Conservation (phyloP, 2,888 invertebrate species). For the Amphipoea oculea region DNA sequence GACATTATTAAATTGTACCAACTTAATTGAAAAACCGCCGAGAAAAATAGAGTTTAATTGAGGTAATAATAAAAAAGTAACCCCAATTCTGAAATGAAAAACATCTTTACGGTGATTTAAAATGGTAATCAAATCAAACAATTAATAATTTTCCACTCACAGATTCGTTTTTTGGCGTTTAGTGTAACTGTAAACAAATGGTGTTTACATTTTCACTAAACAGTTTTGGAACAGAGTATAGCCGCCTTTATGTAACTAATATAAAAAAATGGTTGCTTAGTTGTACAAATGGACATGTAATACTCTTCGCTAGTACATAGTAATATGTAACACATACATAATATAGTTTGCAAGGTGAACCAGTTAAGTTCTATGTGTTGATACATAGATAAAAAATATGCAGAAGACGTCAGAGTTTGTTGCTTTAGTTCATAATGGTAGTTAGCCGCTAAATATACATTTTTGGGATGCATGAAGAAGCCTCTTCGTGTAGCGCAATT, state of each 20-base stretch:
- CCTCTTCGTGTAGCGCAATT: no score
- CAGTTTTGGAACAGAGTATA: not conserved
- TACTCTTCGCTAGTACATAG: not conserved
- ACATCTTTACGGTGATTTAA: not conserved
- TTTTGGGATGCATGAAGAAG: no score
- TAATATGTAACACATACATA: slow-evolving; percentile 6
- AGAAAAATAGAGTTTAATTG: not conserved
- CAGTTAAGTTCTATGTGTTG: not conserved
- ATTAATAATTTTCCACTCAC: not conserved
- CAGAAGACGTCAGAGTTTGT: not conserved
- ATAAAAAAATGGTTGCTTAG: not conserved
- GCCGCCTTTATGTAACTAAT: not conserved
- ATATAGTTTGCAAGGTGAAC: slow-evolving; percentile 27
- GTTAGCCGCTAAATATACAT: not conserved
- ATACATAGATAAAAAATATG: slow-evolving; percentile 25
- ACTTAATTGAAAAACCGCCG: not conserved
- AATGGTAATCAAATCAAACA: not conserved
- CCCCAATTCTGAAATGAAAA: not conserved
- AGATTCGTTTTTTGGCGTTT: no score
- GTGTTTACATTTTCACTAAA: not conserved
- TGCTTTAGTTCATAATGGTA: slow-evolving; percentile 8
- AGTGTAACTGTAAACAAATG: no score
- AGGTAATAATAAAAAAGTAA: no score
- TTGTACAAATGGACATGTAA: not conserved
- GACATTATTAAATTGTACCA: not conserved